Conservation (phyloP, 2,888 invertebrate species). For the Pomacea canaliculata region DNA sequence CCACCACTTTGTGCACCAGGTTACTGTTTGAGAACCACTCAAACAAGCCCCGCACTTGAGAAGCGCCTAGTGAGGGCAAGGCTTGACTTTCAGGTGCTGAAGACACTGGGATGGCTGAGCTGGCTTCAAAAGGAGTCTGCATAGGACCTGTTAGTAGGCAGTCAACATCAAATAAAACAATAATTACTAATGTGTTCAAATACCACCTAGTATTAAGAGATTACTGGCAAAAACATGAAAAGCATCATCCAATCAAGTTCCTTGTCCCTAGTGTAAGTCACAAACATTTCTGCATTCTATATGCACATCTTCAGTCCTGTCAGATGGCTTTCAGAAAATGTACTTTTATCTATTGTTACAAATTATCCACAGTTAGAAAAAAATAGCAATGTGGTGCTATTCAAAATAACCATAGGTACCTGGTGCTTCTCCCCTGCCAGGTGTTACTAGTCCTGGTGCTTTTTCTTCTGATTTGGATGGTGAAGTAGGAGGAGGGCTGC, state of each 20-base stretch:
- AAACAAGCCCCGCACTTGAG: constrained; percentile 50
- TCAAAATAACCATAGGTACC: constrained; percentile 14
- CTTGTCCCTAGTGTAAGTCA: too few relatives aligned
- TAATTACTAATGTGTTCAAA: not conserved
- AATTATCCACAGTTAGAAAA: too few relatives aligned
- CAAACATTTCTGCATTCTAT: too few relatives aligned
- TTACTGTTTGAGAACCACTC: constrained; percentile 63
- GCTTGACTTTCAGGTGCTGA: constrained; percentile 27
- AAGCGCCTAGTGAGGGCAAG: constrained; percentile 25
- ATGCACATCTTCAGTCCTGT: too few relatives aligned
- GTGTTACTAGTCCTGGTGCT: not conserved
- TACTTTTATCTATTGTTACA: too few relatives aligned
- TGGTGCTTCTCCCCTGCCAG: constrained; percentile 21
- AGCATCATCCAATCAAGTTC: too few relatives aligned
- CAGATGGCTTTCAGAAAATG: too few relatives aligned
- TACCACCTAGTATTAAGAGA: too few relatives aligned
- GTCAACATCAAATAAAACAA: too few relatives aligned
- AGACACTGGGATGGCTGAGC: constrained; percentile 38
- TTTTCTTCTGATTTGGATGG: constrained; percentile 1
- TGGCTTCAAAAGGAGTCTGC: constrained; percentile 53
- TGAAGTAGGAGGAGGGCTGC: constrained; percentile 1
- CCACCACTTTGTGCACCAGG: constrained; percentile 63
- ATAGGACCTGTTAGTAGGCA: constrained; percentile 39
- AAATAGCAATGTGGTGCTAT: not conserved
- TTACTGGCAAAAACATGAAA: too few relatives aligned